Conservation (phyloP, 2,113 vertebrate species). For the Paramormyrops kingsleyae region DNA sequence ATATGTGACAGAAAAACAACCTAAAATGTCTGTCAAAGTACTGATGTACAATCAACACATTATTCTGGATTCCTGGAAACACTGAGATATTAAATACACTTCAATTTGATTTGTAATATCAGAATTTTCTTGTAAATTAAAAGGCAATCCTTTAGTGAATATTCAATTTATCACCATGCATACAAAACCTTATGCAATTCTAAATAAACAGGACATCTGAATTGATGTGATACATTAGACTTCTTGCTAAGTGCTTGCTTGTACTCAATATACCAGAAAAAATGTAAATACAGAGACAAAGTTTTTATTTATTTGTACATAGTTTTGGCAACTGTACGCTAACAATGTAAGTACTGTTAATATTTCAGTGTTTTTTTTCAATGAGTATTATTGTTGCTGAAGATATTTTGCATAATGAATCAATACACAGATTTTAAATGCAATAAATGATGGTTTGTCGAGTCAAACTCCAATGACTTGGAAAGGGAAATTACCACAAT, state of each 20-base stretch:
- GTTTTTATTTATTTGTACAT: constrained; percentile 54
- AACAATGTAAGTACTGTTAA: constrained; percentile 41
- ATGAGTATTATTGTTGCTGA: constrained; percentile 15
- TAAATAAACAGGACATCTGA: not conserved
- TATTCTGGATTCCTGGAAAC: not conserved
- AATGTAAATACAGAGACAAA: constrained; percentile 12
- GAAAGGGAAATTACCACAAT: not conserved
- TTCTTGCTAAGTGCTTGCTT: constrained; percentile 38
- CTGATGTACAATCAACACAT: not conserved
- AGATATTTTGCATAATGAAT: not conserved
- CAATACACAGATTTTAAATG: not conserved
- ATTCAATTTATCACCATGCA: not conserved
- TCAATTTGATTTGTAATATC: not conserved
- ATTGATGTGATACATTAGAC: not conserved
- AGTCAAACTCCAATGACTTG: not conserved
- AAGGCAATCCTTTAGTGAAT: not conserved
- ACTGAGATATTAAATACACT: not conserved
- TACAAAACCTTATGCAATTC: not conserved
- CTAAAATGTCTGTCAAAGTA: not conserved
- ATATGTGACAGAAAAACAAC: not conserved
- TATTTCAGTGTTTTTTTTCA: constrained; percentile 21
- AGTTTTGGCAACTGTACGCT: constrained; percentile 15
- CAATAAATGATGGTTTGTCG: constrained; percentile 15
- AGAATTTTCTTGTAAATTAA: constrained; percentile 1
- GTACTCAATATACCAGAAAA: constrained; percentile 33